These are phyloP conservation scores for Cuculus canorus DNA, from an alignment of 2,797 vertebrate species.

Conservation along the genomic window DNA sequence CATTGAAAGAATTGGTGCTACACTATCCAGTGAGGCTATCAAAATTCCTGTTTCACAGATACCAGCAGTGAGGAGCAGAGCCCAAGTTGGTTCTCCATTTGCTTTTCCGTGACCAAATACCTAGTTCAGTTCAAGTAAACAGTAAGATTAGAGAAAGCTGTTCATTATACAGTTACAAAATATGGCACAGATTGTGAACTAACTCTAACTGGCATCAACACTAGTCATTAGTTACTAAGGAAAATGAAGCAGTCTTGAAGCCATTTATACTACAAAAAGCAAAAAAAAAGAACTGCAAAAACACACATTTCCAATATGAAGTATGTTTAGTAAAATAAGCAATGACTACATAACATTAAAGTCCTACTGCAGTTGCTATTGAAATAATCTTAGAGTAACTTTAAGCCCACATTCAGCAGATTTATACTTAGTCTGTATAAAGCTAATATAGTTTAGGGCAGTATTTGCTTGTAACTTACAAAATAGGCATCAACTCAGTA, in stretches of 20 bases:
- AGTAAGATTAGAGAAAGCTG: neutral
- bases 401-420: neutral
- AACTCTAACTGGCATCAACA: neutral
- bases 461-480: neutral
- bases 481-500: neutral
- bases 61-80: conserved; percentile 88
- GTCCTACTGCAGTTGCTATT: neutral
- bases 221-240: neutral
- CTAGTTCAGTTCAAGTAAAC: conserved; percentile 67
- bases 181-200: neutral
- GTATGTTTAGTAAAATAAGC: neutral
- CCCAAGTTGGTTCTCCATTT: conserved; percentile 97
- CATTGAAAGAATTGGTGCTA: conserved; percentile 97
- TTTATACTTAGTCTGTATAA: neutral
- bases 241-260: neutral
- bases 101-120: conserved; percentile 96
- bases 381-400: neutral
- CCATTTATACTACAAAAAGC: neutral
- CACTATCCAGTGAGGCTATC: conserved; percentile 93
- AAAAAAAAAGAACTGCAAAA: neutral
- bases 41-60: conserved; percentile 97
- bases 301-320: neutral
- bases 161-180: neutral
- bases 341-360: neutral
- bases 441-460: neutral